phyloP scores from a whole-genome alignment of 2,113 vertebrate genomes.

The Coreoperca whiteheadi region DNA sequence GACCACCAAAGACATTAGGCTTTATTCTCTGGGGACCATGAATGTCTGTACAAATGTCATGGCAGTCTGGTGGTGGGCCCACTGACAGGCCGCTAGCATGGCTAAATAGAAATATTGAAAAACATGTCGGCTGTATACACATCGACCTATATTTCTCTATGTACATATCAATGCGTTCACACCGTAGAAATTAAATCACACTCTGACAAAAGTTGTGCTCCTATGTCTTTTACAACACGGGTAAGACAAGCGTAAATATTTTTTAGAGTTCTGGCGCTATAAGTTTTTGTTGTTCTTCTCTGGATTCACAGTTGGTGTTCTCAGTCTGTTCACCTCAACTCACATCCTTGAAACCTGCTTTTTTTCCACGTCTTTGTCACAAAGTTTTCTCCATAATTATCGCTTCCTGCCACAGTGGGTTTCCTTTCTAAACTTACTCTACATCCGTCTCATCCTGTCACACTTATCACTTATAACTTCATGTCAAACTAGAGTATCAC shows the following conservation, averaged over 20 bases:
- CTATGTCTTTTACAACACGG: neutral
- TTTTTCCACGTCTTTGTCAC: neutral
- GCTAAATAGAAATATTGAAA: neutral
- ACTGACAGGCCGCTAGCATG: neutral
- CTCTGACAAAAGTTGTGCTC: neutral
- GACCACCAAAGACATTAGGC: neutral
- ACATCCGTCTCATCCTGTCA: conserved; percentile 15
- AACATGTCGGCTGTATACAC: neutral
- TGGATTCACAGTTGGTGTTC: conserved; percentile 1
- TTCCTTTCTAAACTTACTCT: conserved; percentile 17
- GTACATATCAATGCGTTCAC: neutral
- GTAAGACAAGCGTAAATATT: too few relatives aligned
- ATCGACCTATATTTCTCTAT: neutral
- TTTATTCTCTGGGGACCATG: neutral
- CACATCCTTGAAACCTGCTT: neutral
- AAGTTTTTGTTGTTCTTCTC: neutral
- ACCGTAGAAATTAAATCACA: neutral
- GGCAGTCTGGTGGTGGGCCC: neutral
- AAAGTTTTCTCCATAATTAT: conserved; percentile 12
- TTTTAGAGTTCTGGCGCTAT: neutral
- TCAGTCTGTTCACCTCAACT: conserved; percentile 2
- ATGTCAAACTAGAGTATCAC: neutral
- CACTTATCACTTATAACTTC: neutral
- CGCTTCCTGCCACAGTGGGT: neutral
- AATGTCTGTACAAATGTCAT: neutral